Conservation (phyloP, 1,140 invertebrate species). For the Anastatus disparis region DNA sequence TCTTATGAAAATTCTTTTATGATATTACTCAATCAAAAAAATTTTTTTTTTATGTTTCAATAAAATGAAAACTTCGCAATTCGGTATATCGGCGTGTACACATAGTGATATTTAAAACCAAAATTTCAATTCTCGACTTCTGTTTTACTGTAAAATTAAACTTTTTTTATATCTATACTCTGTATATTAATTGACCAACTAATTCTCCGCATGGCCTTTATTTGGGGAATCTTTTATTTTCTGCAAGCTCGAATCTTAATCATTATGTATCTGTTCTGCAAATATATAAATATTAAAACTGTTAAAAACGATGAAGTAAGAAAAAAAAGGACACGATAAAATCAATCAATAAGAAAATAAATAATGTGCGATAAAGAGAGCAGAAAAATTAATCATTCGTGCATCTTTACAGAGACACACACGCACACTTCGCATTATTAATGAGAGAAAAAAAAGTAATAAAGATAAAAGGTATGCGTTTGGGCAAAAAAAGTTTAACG, state of each 20-base stretch:
- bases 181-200: not conserved
- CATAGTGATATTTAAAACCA: no score
- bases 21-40: slow-evolving; percentile 24
- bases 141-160: no score
- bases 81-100: not conserved
- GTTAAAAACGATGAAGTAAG: not conserved
- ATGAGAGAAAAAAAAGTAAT: not conserved
- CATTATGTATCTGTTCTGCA: no score
- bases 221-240: no score
- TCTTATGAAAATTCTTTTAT: no score
- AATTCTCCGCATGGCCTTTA: slow-evolving; percentile 27
- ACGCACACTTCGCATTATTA: slow-evolving; percentile 43
- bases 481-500: no score
- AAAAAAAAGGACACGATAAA: slow-evolving; percentile 25
- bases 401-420: slow-evolving; percentile 48
- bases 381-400: slow-evolving; percentile 31
- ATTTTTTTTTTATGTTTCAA: slow-evolving; percentile 22
- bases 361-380: slow-evolving; percentile 32
- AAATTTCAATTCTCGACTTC: slow-evolving; percentile 36
- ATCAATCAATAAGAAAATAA: slow-evolving; percentile 26
- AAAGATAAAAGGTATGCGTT: not conserved
- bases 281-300: slow-evolving; percentile 1
- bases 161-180: no score
- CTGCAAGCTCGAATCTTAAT: no score
- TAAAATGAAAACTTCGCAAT: slow-evolving; percentile 8